Percentiles rank a stretch among this genome's conserved stretches.
These are phyloP conservation scores for Arbacia lixula DNA, from an alignment of 53 echinoderm and acorn worm genomes.

Conservation along the genomic window DNA sequence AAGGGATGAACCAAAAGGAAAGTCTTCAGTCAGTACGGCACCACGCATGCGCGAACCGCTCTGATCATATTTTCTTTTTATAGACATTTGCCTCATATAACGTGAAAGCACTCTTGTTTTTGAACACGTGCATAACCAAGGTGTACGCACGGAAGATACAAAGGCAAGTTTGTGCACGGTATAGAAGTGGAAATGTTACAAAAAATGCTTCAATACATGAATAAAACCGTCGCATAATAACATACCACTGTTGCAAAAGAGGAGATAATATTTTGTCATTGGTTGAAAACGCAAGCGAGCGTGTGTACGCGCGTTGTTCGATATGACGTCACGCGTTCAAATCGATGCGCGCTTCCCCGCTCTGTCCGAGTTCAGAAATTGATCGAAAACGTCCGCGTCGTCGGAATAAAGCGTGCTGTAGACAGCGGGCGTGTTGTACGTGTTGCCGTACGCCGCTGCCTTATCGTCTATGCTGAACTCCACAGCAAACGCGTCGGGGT, in stretches of 20 bases:
- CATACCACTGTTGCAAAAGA: constrained; percentile 25
- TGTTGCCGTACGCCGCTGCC: constrained; percentile 4
- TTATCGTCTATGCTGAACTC: constrained; percentile 21
- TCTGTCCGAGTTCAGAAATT: constrained; percentile 20
- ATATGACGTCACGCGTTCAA: constrained; percentile 13
- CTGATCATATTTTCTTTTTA: too few relatives aligned
- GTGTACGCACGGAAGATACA: constrained; percentile 21
- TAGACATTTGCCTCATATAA: too few relatives aligned
- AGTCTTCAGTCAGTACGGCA: too few relatives aligned
- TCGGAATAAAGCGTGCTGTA: constrained; percentile 47
- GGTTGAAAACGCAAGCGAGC: not conserved
- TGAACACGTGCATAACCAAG: constrained; percentile 42
- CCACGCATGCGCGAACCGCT: too few relatives aligned
- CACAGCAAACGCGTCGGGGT: constrained; percentile 23
- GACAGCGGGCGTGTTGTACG: constrained; percentile 15
- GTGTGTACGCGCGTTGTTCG: too few relatives aligned
- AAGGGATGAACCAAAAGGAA: too few relatives aligned
- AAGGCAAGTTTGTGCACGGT: constrained; percentile 61
- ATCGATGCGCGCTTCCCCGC: constrained; percentile 44
- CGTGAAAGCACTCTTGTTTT: constrained; percentile 54
- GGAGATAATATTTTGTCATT: not conserved
- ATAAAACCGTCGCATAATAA: constrained; percentile 23
- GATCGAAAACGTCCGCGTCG: constrained; percentile 44
- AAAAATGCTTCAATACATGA: constrained; percentile 7
- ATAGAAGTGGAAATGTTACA: constrained; percentile 41